These are phyloP conservation scores for Helarctos malayanus DNA, from an alignment of 2,797 vertebrate genomes.

Conservation along the genomic window DNA sequence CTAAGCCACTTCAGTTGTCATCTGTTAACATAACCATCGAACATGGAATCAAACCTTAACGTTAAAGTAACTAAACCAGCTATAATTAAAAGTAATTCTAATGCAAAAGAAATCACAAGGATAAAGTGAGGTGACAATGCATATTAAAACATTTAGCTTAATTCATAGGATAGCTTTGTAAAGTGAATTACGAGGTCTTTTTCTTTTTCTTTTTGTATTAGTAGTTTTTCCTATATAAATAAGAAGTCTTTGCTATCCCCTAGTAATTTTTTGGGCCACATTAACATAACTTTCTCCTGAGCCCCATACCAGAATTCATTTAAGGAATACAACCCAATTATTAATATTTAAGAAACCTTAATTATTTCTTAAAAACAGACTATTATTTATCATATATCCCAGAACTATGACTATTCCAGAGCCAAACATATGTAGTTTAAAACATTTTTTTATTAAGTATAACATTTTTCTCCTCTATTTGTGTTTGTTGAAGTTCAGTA, in stretches of 20 bases:
- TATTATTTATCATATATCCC: background rate
- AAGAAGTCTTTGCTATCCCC: background rate
- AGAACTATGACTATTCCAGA: background rate
- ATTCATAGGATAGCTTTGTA: background rate
- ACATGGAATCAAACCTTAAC: background rate
- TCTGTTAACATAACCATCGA: background rate
- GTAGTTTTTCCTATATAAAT: background rate
- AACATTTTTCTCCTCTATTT: background rate
- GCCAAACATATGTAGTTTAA: background rate
- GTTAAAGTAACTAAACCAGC: background rate
- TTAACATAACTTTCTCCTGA: background rate
- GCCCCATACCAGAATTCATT: background rate
- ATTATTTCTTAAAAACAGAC: background rate
- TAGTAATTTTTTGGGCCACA: background rate
- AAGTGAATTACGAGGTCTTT: background rate
- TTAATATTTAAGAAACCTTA: background rate
- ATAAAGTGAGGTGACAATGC: background rate
- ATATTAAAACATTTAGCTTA: conserved; percentile 5
- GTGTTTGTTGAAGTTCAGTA: conserved; percentile 13
- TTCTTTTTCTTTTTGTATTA: background rate
- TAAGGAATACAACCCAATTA: background rate
- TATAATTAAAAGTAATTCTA: conserved; percentile 32
- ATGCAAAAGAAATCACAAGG: background rate
- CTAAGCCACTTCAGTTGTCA: background rate
- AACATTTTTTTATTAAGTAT: background rate